Conservation (phyloP, 2,888 invertebrate genomes). For the Hipparchia sbordonii region DNA sequence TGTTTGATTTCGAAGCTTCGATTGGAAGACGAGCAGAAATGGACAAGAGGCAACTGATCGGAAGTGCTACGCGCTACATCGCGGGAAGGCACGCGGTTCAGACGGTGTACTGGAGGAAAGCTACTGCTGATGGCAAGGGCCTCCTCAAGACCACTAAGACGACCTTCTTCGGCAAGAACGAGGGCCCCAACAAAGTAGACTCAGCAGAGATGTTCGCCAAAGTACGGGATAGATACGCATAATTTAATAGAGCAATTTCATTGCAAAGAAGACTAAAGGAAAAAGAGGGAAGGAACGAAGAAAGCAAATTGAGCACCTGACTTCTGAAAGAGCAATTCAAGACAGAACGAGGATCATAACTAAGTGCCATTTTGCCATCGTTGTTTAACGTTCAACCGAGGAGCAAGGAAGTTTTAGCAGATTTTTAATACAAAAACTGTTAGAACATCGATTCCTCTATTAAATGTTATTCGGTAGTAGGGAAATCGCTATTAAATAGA, state of each 20-base stretch:
- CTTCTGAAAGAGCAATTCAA: background rate
- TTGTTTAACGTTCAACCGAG: too few species aligned
- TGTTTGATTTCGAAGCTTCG: background rate
- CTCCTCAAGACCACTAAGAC: conserved; percentile 82
- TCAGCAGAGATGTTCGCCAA: conserved; percentile 75
- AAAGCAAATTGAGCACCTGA: background rate
- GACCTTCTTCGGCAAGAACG: conserved; percentile 82
- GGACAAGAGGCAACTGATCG: conserved; percentile 84
- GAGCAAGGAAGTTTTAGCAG: too few species aligned
- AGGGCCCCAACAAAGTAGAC: conserved; percentile 70
- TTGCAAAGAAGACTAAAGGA: background rate
- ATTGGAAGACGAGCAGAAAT: conserved; percentile 46
- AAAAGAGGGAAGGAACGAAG: background rate
- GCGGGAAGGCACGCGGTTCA: conserved; percentile 89
- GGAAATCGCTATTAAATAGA: too few species aligned
- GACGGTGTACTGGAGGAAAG: conserved; percentile 89
- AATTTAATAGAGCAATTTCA: conserved; percentile 47
- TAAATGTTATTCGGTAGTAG: too few species aligned
- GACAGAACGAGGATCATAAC: background rate
- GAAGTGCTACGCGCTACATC: conserved; percentile 87
- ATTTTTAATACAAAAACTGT: too few species aligned
- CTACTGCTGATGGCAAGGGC: conserved; percentile 72
- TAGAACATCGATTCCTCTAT: too few species aligned
- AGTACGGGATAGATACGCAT: conserved; percentile 72
- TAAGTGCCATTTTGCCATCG: too few species aligned